phyloP scores from a whole-genome alignment of 2,888 invertebrate genomes.

The Sussaba pulchella region DNA sequence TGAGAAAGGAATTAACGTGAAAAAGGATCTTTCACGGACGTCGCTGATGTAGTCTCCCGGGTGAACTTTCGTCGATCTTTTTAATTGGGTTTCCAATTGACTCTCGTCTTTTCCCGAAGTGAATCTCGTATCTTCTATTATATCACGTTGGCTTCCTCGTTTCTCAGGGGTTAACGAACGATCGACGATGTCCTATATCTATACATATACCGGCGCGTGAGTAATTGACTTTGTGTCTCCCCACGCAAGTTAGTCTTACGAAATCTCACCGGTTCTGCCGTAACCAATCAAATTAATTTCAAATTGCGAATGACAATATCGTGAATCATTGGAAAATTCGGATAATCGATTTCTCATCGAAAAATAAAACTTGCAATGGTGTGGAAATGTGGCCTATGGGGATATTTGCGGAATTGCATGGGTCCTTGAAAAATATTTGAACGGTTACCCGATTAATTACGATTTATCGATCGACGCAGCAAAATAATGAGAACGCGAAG shows the following conservation, averaged over 20 bases:
- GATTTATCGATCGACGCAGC: not conserved
- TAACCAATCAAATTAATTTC: not conserved
- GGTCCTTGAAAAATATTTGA: not conserved
- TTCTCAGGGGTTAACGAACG: constrained; percentile 53
- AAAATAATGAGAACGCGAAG: not conserved
- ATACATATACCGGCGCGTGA: not conserved
- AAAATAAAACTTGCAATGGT: not conserved
- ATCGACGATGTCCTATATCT: constrained; percentile 36
- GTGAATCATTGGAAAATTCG: no score
- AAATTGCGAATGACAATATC: not conserved
- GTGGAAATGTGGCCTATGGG: not conserved
- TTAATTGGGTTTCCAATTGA: constrained; percentile 64
- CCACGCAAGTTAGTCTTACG: not conserved
- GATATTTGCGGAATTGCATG: no score
- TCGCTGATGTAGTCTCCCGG: constrained; percentile 34
- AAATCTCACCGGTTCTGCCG: not conserved
- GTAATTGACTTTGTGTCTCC: constrained; percentile 57
- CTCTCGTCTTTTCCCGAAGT: constrained; percentile 42
- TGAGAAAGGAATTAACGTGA: constrained; percentile 47
- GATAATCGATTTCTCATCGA: no score
- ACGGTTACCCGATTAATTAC: not conserved
- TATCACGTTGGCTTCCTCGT: constrained; percentile 18
- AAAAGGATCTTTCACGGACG: constrained; percentile 21
- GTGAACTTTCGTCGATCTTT: constrained; percentile 60
- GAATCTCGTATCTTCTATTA: constrained; percentile 9